These are phyloP conservation scores for Dasyurus viverrinus DNA, from an alignment of 2,113 vertebrate species.

Conservation along the genomic window DNA sequence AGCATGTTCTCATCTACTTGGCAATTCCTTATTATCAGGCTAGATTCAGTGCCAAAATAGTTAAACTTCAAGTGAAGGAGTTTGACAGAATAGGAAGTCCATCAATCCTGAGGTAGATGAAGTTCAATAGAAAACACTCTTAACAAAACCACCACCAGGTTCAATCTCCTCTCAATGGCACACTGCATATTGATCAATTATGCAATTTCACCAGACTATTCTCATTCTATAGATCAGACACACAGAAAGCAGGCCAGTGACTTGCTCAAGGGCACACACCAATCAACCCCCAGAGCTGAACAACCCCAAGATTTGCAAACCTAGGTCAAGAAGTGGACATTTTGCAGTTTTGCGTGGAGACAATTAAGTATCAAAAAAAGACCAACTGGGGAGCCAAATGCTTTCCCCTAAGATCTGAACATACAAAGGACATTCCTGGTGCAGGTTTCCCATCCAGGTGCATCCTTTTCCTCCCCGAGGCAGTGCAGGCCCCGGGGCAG, in stretches of 20 bases:
- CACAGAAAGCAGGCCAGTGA: not conserved
- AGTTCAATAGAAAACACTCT: not conserved
- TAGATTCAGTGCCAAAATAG: not conserved
- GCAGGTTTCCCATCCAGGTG: not conserved
- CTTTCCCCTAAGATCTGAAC: not conserved
- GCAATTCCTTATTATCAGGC: not conserved
- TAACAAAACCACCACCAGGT: not conserved
- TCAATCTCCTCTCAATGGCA: not conserved
- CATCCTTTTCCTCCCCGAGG: not conserved
- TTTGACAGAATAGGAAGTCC: not conserved
- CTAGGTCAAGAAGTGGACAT: not conserved
- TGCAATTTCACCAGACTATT: not conserved
- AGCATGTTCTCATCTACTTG: not conserved
- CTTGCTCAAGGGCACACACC: not conserved
- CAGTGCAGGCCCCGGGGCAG: not conserved
- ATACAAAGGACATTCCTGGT: not conserved
- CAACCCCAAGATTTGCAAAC: not conserved
- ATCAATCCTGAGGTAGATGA: conserved; percentile 1
- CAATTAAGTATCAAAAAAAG: not conserved
- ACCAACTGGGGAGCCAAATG: not conserved
- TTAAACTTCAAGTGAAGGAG: not conserved
- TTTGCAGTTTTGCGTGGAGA: not conserved
- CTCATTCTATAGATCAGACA: not conserved
- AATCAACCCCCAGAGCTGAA: not conserved
- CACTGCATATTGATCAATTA: not conserved